These are phyloP conservation scores for Drosophila pallidifrons DNA, from an alignment of 1,140 invertebrate genomes.

Conservation along the genomic window DNA sequence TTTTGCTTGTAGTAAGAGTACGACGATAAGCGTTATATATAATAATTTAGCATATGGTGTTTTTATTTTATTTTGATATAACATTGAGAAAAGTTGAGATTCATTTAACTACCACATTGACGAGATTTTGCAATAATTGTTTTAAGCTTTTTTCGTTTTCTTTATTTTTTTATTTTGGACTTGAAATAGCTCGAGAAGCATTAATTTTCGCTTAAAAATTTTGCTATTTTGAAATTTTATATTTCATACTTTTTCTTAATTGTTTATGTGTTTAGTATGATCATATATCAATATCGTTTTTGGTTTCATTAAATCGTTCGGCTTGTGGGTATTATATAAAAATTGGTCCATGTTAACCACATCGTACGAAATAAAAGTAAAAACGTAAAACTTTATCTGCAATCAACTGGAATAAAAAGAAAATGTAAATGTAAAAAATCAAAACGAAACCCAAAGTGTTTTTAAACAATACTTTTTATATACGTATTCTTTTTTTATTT, in stretches of 20 bases:
- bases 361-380: conserved; percentile 57
- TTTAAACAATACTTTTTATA: conserved; percentile 74
- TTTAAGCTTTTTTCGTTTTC: conserved; percentile 51
- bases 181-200: conserved; percentile 61
- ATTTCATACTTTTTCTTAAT: conserved; percentile 27
- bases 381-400: conserved; percentile 20
- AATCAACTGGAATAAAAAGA: conserved; percentile 8
- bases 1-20: conserved; percentile 42
- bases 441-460: conserved; percentile 48
- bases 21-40: conserved; percentile 48
- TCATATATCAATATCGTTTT: conserved; percentile 47
- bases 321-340: conserved; percentile 61
- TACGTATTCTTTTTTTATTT: conserved; percentile 62
- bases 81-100: conserved; percentile 83
- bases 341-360: conserved; percentile 83
- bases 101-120: conserved; percentile 84
- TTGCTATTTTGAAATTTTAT: conserved; percentile 61
- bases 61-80: conserved; percentile 47
- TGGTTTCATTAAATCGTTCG: conserved; percentile 44
- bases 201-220: conserved; percentile 76
- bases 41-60: conserved; percentile 59
- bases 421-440: conserved; percentile 8
- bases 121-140: conserved; percentile 63
- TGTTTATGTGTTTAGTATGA: conserved; percentile 56
- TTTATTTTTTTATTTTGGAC: conserved; percentile 28